phyloP scores from a whole-genome alignment of 2,113 vertebrate species.

The Elachura formosa region DNA sequence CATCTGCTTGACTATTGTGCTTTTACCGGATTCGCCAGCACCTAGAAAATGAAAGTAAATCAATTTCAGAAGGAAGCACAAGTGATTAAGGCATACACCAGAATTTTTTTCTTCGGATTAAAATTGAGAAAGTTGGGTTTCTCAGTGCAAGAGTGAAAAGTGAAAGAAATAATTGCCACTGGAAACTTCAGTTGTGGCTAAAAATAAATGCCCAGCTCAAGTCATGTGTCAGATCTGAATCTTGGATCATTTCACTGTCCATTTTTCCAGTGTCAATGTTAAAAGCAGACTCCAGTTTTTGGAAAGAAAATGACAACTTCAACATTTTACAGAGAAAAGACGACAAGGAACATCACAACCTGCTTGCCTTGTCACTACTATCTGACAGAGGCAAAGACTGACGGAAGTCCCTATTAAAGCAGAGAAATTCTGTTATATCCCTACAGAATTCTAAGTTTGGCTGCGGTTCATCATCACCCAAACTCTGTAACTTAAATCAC shows the following conservation, averaged over 20 bases:
- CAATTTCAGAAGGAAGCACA: conserved; percentile 63
- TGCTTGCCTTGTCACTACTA: not conserved
- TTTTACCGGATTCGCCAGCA: conserved; percentile 98
- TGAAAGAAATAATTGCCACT: conserved; percentile 48
- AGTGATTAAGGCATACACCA: not conserved
- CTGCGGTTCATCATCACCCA: not conserved
- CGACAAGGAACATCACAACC: not conserved
- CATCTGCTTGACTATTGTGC: conserved; percentile 98
- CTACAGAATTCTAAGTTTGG: not conserved
- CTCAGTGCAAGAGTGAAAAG: conserved; percentile 33
- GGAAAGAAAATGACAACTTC: conserved; percentile 9
- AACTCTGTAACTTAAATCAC: not conserved
- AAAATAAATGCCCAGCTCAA: conserved; percentile 64
- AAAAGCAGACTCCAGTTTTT: conserved; percentile 23
- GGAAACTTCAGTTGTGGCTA: conserved; percentile 67
- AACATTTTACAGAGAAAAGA: not conserved
- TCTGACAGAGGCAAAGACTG: not conserved
- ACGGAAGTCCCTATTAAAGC: not conserved
- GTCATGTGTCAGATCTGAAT: conserved; percentile 54
- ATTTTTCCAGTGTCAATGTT: conserved; percentile 51
- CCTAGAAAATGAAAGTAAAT: conserved; percentile 81
- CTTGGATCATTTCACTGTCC: conserved; percentile 64
- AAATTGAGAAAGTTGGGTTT: conserved; percentile 33
- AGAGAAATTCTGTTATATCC: not conserved
- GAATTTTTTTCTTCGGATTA: not conserved